Conservation (phyloP, 2,888 invertebrate genomes). For the Hirtodrosophila alboralis region DNA sequence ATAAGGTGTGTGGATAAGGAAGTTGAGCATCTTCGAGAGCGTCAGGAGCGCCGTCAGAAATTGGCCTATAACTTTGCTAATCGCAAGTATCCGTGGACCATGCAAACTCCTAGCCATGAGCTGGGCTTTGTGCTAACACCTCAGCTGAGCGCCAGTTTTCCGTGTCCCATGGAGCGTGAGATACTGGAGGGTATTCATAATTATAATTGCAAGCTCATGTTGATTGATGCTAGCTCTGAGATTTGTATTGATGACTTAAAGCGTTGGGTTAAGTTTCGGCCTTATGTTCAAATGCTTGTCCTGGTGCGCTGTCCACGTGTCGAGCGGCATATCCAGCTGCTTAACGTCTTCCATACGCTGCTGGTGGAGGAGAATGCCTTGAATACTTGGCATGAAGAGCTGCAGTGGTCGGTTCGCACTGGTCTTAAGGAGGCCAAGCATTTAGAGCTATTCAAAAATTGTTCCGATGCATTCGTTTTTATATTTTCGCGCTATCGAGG, state of each 20-base stretch:
- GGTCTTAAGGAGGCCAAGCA: slow-evolving; percentile 58
- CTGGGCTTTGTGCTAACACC: slow-evolving; percentile 46
- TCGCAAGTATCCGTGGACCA: slow-evolving; percentile 69
- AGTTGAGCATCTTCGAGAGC: slow-evolving; percentile 16
- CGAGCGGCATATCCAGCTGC: slow-evolving; percentile 55
- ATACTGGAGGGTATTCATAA: slow-evolving; percentile 59
- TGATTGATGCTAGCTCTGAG: slow-evolving; percentile 68
- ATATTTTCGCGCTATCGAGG: slow-evolving; percentile 69
- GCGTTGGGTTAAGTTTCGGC: slow-evolving; percentile 76
- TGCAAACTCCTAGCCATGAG: slow-evolving; percentile 56
- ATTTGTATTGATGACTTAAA: slow-evolving; percentile 58
- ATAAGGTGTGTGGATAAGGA: slow-evolving; percentile 56
- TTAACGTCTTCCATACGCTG: slow-evolving; percentile 55
- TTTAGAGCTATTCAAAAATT: slow-evolving; percentile 42
- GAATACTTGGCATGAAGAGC: slow-evolving; percentile 71
- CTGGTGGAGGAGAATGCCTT: slow-evolving; percentile 54
- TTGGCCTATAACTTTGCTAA: slow-evolving; percentile 74
- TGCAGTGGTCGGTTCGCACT: slow-evolving; percentile 47
- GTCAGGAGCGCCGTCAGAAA: slow-evolving; percentile 55
- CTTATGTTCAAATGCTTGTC: slow-evolving; percentile 65
- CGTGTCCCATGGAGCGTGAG: slow-evolving; percentile 50
- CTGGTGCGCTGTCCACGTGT: slow-evolving; percentile 65
- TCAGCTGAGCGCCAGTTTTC: slow-evolving; percentile 47
- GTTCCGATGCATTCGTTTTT: slow-evolving; percentile 63
- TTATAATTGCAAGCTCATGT: slow-evolving; percentile 67